Percentiles rank a stretch among this genome's conserved stretches.
Evolutionary conservation across 2,113 vertebrate species (phyloP).

Genomic region (Piaya cayana): DNA sequence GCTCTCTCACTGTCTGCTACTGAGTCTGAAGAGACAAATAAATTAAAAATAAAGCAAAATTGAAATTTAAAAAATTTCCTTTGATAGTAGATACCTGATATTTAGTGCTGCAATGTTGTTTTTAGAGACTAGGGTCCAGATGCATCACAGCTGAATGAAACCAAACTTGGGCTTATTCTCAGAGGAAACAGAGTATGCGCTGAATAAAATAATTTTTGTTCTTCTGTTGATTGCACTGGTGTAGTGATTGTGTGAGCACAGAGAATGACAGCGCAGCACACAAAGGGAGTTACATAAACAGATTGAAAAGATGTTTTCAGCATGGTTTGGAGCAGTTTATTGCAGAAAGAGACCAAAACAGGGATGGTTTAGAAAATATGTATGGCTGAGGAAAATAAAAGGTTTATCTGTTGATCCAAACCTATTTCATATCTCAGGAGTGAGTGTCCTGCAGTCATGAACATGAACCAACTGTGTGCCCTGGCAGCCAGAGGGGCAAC

Average conservation of each 20-base stretch:
- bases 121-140: neutral
- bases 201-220: conserved; percentile 33
- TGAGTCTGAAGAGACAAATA: neutral
- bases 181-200: neutral
- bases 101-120: neutral
- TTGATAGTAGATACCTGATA: neutral
- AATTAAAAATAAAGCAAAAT: conserved; percentile 43
- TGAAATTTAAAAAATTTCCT: neutral
- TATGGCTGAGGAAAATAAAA: neutral
- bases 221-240: conserved; percentile 25
- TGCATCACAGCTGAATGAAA: neutral
- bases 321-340: neutral
- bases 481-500: too few species aligned
- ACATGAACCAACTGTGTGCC: too few species aligned
- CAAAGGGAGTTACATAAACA: conserved; percentile 30
- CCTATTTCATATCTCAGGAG: neutral
- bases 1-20: conserved; percentile 1
- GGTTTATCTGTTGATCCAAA: neutral
- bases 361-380: neutral
- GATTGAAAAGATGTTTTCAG: conserved; percentile 19
- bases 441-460: neutral
- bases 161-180: neutral
- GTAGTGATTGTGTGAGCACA: conserved; percentile 1
- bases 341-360: neutral
- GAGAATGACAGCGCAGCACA: neutral